A percentile compares a stretch with the other conserved stretches of the same genome.
Conservation (phyloP, 2,797 vertebrate genomes). For the Zonotrichia albicollis region DNA sequence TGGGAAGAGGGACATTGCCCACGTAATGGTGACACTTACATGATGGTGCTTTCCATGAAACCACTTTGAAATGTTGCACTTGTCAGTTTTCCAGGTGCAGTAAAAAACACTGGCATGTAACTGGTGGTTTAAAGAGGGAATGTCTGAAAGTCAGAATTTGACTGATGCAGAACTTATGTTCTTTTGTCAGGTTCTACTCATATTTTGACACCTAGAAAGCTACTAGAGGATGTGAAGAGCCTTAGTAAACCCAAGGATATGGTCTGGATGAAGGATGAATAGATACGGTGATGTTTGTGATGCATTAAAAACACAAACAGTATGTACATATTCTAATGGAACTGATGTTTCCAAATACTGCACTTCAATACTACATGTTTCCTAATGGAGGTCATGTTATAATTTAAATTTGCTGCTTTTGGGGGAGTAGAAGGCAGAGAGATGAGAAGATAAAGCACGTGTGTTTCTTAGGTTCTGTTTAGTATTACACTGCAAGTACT, state of each 20-base stretch:
- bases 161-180: neutral
- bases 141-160: neutral
- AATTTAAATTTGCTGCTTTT: conserved; percentile 64
- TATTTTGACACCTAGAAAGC: conserved; percentile 86
- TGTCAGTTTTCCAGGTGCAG: neutral
- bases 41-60: neutral
- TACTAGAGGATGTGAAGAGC: conserved; percentile 91
- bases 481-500: neutral
- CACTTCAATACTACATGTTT: neutral
- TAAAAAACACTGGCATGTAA: neutral
- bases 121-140: neutral
- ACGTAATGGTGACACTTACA: neutral
- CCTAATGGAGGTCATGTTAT: conserved; percentile 19
- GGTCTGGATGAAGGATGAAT: conserved; percentile 82
- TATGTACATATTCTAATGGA: conserved; percentile 54
- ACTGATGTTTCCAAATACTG: neutral
- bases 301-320: conserved; percentile 27
- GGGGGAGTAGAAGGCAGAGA: neutral
- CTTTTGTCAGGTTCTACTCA: conserved; percentile 89
- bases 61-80: neutral
- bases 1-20: neutral
- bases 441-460: neutral
- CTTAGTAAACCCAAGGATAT: conserved; percentile 87
- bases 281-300: conserved; percentile 10
- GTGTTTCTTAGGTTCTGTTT: neutral